Evolutionary conservation across 1,140 invertebrate genomes (phyloP).

Genomic region (Maniola jurtina): DNA sequence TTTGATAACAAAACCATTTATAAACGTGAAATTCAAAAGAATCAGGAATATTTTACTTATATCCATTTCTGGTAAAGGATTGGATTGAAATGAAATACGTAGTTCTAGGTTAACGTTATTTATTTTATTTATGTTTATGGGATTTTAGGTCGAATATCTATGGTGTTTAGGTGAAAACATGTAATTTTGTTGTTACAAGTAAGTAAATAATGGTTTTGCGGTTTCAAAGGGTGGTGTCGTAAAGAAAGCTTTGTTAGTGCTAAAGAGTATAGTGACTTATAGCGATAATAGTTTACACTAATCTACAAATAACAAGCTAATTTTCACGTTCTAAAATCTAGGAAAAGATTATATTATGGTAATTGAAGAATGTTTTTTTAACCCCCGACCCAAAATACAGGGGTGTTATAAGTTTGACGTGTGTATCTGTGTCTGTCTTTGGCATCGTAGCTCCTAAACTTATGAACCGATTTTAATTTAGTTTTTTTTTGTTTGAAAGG

Average conservation of each 20-base stretch:
- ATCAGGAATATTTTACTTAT: constrained; percentile 37
- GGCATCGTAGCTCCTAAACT: too few relatives aligned
- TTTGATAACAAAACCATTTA: constrained; percentile 36
- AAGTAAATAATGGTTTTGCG: constrained; percentile 17
- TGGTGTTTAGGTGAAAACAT: constrained; percentile 46
- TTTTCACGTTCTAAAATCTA: too few relatives aligned
- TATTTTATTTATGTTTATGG: constrained; percentile 54
- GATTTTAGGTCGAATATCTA: constrained; percentile 42
- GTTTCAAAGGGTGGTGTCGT: constrained; percentile 7
- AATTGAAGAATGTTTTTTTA: too few relatives aligned
- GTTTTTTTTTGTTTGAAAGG: too few relatives aligned
- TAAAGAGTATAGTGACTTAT: background rate
- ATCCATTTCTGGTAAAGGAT: constrained; percentile 36
- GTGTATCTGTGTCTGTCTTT: too few relatives aligned
- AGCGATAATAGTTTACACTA: too few relatives aligned
- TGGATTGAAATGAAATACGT: constrained; percentile 50
- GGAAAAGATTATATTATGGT: too few relatives aligned
- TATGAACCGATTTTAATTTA: too few relatives aligned
- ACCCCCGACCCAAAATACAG: too few relatives aligned
- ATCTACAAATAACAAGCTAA: too few relatives aligned
- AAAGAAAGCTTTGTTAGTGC: constrained; percentile 22
- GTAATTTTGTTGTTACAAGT: constrained; percentile 36
- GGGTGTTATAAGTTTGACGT: too few relatives aligned
- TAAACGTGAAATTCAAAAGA: constrained; percentile 30
- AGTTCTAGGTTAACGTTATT: constrained; percentile 43